These are phyloP conservation scores for Poecilia gillii DNA, from an alignment of 2,797 vertebrate species.

Conservation along the genomic window DNA sequence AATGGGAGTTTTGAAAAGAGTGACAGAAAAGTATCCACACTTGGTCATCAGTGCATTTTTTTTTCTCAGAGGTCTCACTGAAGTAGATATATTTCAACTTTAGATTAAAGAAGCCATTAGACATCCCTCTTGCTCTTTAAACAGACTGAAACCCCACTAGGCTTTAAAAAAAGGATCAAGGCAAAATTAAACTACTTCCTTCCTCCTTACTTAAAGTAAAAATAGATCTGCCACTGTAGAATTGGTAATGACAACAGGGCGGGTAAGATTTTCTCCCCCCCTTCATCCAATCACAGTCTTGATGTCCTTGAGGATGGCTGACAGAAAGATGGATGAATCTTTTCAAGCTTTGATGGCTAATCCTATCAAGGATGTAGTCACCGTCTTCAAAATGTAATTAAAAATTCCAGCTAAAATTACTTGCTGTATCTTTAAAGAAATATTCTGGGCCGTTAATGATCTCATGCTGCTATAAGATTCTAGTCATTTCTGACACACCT, in stretches of 20 bases:
- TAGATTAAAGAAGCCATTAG: conserved; percentile 71
- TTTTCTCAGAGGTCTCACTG: conserved; percentile 43
- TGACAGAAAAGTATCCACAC: conserved; percentile 37
- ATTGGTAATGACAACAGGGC: conserved; percentile 75
- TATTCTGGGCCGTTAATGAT: conserved; percentile 45
- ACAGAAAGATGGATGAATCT: conserved; percentile 79
- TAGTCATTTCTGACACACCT: conserved; percentile 26
- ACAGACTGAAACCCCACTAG: conserved; percentile 50
- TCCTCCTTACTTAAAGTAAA: conserved; percentile 74
- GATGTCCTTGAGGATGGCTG: conserved; percentile 66
- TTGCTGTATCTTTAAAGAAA: conserved; percentile 60
- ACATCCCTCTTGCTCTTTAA: conserved; percentile 49
- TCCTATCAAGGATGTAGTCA: conserved; percentile 76
- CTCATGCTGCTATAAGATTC: conserved; percentile 27
- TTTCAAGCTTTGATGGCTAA: conserved; percentile 73
- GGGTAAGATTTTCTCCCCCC: conserved; percentile 58
- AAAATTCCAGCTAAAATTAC: conserved; percentile 63
- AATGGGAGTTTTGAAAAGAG: conserved; percentile 32
- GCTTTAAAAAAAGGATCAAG: conserved; percentile 74
- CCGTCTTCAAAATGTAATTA: conserved; percentile 73
- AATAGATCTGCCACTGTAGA: conserved; percentile 72
- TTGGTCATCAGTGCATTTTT: conserved; percentile 39
- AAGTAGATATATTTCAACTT: conserved; percentile 66
- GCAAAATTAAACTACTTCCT: conserved; percentile 76
- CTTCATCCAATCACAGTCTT: conserved; percentile 73